A percentile compares a stretch with the other conserved stretches of the same genome.
These are phyloP conservation scores for Diachasmimorpha longicaudata DNA, from an alignment of 1,140 invertebrate genomes.

Conservation along the genomic window DNA sequence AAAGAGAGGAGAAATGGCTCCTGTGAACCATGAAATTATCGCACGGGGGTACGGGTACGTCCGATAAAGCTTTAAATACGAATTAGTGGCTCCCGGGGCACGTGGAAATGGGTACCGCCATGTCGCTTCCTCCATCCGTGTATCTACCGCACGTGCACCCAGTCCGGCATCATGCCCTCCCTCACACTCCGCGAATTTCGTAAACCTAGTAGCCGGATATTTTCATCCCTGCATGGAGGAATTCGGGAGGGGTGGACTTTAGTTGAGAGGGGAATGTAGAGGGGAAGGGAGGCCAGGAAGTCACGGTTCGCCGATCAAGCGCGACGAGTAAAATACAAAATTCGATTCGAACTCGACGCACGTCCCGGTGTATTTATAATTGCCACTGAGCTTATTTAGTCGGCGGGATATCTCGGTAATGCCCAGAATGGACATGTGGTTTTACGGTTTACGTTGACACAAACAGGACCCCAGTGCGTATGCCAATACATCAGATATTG, in stretches of 20 bases:
- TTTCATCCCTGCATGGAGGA: slow-evolving; percentile 10
- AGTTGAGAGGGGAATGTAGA: too few relatives aligned
- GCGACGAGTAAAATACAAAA: slow-evolving; percentile 32
- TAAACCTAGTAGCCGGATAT: slow-evolving; percentile 19
- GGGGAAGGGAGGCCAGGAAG: slow-evolving; percentile 13
- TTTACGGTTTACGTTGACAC: slow-evolving; percentile 29
- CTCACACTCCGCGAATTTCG: neutral
- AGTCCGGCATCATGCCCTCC: neutral
- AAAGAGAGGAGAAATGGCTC: slow-evolving; percentile 35
- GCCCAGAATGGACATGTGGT: slow-evolving; percentile 27
- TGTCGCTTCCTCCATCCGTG: slow-evolving; percentile 13
- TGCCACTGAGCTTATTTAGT: slow-evolving; percentile 27
- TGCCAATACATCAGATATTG: slow-evolving; percentile 6
- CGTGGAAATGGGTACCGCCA: slow-evolving; percentile 34
- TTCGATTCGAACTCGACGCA: slow-evolving; percentile 28
- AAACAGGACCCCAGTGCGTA: slow-evolving; percentile 11
- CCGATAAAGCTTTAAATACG: slow-evolving; percentile 61
- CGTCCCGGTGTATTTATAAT: slow-evolving; percentile 29
- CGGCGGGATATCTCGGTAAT: slow-evolving; percentile 26
- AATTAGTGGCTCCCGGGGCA: slow-evolving; percentile 48
- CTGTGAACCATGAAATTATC: slow-evolving; percentile 58
- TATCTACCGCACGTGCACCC: slow-evolving; percentile 16
- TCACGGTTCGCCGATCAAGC: slow-evolving; percentile 28
- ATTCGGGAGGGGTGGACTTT: neutral
- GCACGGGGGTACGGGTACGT: slow-evolving; percentile 43